Evolutionary conservation across 53 echinoderm and acorn worm genomes (phyloP), one percentile per base, ranked within the genome.

Genomic region (Paracentrotus lividus): DNA sequence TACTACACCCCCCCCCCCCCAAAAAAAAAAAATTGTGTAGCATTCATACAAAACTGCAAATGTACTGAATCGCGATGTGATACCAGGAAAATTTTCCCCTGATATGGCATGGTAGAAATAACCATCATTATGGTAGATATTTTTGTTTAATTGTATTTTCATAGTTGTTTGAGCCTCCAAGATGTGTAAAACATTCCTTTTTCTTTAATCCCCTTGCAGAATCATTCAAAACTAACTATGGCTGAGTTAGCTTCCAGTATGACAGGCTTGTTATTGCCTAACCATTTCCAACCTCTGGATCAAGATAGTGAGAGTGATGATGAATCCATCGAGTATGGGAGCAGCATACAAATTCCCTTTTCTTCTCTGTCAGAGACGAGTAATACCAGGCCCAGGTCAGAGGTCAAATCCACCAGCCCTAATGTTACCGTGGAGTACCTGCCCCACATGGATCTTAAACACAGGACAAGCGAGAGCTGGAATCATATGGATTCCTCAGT

Each of bases 241-340:
- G 91, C 91, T 33, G 91, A 91, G 54, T 24, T 91, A 75, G 91
- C 76, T 49, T 91, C 91, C 54, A 91, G 53, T 56, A 91, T 91
- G 91, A 51, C 91, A n/a, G 76, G 91, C 51, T 51, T 91, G 75
- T 40, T 91, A 32, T 40, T 91, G 38, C 91, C 91, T 1, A 76
- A 54, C 40, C 69, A 91, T 45, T 91, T 91, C 76, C 91, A 75
- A 65, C 91, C 91, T 8, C 24, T 91, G 91, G 91, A 91, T 54
- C 49, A 44, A 0, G 91, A 91, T n/a, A 91, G 91, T 23, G 91
- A 91, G 52, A 91, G 76, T 34, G 91, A 91, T 36, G 10, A 75
- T 52, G 91, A 91, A 75, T 75, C 76, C 4, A 76, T 45, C 3
- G 75, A 75, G 32, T 47, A 75, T 52, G 91, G 33, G 18, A 31